Evolutionary conservation across 2,888 invertebrate species (phyloP), one percentile per base, ranked within the genome.

Genomic region (Zele albiditarsus): DNA sequence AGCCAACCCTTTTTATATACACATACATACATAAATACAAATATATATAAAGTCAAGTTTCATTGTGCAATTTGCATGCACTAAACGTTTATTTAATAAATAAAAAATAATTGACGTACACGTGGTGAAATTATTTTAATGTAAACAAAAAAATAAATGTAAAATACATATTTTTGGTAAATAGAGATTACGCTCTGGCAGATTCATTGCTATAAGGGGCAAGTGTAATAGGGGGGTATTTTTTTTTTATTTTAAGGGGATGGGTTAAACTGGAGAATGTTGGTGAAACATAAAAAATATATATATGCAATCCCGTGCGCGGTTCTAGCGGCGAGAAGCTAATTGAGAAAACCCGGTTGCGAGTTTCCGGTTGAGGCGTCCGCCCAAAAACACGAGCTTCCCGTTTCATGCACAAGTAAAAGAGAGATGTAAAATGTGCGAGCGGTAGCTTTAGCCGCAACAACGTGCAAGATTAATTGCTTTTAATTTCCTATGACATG

Each of bases 401-500:
- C 12, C 53, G 28, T 20, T 2, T 53, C 16, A 58, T 58, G 65
- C 31, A 62, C 49, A 67, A 65, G 74, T 49, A 46, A 68, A 28
- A 68, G 20, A 57, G 46, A 68, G 25, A 68, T 8, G 28, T 20
- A 20, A 46, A 53, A 53, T 31, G 16, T 63, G 20, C 42, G 71
- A 68, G 70, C 46, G 71, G 70, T 70, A 53, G 70, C 65, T 63
- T 67, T 49, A 65, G 63, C 67, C 33, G 68, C 53, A 60, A 77
- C 81, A 80, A 78, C 80, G n/a, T 8, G 70, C 80, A 85, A 86
- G 87, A 87, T 87, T 87, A 87, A 87, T 87, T 83, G 85, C 85
- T 53, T 85, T 86, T 87, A 87, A 87, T 87, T 87, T 87, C 86
- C 87, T 84, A 83, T 20, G 87, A 83, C 83, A 84, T 84, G 85